Conservation (phyloP, 2,113 vertebrate genomes). For the Semicossyphus pulcher region DNA sequence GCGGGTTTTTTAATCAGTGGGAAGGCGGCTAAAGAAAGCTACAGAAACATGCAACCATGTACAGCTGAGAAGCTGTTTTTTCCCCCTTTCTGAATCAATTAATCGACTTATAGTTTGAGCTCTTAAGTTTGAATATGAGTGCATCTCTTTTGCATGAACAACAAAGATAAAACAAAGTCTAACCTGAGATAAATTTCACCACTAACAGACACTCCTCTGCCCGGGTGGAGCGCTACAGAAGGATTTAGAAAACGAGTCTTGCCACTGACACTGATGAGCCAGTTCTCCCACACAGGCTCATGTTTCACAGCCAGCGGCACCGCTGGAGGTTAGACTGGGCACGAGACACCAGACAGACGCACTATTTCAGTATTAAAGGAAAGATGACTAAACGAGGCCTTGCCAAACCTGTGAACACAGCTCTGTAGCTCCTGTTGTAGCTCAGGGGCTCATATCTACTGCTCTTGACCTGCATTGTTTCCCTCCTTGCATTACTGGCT, state of each 20-base stretch:
- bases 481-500: background rate
- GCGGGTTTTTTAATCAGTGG: no score
- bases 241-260: background rate
- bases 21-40: no score
- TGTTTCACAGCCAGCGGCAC: slow-evolving; percentile 13
- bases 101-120: no score
- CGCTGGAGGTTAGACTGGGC: slow-evolving; percentile 4
- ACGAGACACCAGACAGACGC: slow-evolving; percentile 6
- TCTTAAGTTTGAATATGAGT: no score
- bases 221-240: background rate
- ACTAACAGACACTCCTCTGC: no score
- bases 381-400: slow-evolving; percentile 11
- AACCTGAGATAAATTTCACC: no score
- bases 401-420: background rate
- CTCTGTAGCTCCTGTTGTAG: slow-evolving; percentile 5
- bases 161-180: no score
- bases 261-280: slow-evolving; percentile 1
- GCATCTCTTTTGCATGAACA: no score
- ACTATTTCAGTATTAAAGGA: background rate
- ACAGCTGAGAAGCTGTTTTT: no score
- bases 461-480: background rate
- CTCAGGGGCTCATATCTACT: background rate
- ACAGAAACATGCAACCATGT: no score
- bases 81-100: no score
- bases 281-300: background rate